phyloP scores from a whole-genome alignment of 2,888 invertebrate species.

The Ceramica pisi region DNA sequence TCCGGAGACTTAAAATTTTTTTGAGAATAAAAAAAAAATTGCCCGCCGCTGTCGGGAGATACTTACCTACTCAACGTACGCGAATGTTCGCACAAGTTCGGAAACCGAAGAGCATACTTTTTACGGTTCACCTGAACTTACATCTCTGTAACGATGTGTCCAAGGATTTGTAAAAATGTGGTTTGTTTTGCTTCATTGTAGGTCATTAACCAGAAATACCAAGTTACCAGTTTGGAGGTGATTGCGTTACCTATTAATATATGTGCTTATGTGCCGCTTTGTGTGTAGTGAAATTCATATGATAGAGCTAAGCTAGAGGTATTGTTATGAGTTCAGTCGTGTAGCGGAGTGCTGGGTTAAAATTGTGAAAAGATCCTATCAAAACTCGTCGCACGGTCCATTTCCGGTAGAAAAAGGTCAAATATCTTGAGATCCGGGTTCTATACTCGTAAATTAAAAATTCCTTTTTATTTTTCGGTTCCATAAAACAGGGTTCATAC shows the following conservation, averaged over 20 bases:
- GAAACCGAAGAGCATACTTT: slow-evolving; percentile 9
- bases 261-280: slow-evolving; percentile 51
- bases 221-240: slow-evolving; percentile 75
- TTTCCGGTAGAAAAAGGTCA: no score
- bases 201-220: slow-evolving; percentile 80
- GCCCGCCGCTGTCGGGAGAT: no score
- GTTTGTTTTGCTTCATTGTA: slow-evolving; percentile 77
- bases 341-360: no score
- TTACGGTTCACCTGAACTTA: background rate
- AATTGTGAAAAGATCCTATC: no score
- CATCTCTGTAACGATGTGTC: slow-evolving; percentile 49
- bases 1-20: no score
- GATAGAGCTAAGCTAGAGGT: slow-evolving; percentile 10
- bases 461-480: background rate
- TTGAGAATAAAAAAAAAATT: no score
- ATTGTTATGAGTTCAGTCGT: background rate
- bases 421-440: no score
- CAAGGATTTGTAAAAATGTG: slow-evolving; percentile 53
- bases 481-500: background rate
- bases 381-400: no score
- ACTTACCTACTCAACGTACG: no score
- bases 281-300: slow-evolving; percentile 36
- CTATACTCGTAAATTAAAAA: no score
- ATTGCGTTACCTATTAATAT: slow-evolving; percentile 65
- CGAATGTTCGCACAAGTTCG: background rate